These are phyloP conservation scores for Trematomus bernacchii DNA, from an alignment of 2,797 vertebrate genomes.

Conservation along the genomic window DNA sequence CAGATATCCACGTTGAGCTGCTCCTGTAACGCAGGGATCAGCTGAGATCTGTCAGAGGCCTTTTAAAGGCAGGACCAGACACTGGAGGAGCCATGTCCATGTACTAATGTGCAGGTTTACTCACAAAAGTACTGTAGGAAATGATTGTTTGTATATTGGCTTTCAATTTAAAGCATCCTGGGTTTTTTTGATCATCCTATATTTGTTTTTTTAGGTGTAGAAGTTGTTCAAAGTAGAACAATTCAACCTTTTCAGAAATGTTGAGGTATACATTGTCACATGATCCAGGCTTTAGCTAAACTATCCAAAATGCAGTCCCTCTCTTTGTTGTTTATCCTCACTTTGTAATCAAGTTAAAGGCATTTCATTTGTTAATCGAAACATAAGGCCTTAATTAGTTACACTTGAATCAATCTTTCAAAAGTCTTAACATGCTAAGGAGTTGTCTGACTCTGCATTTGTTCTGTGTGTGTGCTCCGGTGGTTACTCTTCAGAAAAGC, in stretches of 20 bases:
- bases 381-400: too few species aligned
- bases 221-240: not conserved
- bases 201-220: not conserved
- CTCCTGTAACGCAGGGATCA: constrained; percentile 64
- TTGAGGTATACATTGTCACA: too few species aligned
- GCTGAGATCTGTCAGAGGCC: constrained; percentile 36
- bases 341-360: constrained; percentile 5
- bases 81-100: not conserved
- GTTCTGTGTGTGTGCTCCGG: too few species aligned
- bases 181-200: not conserved
- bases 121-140: not conserved
- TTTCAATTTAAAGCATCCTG: not conserved
- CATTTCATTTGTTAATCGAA: too few species aligned
- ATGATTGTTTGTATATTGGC: not conserved
- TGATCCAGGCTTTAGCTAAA: not conserved
- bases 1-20: constrained; percentile 65
- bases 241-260: too few species aligned
- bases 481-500: constrained; percentile 16
- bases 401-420: too few species aligned
- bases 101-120: not conserved
- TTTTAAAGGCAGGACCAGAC: constrained; percentile 37
- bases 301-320: not conserved
- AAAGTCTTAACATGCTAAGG: too few species aligned
- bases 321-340: not conserved
- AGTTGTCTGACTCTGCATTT: too few species aligned